phyloP scores from a whole-genome alignment of 2,888 invertebrate species.

The Myopa testacea region DNA sequence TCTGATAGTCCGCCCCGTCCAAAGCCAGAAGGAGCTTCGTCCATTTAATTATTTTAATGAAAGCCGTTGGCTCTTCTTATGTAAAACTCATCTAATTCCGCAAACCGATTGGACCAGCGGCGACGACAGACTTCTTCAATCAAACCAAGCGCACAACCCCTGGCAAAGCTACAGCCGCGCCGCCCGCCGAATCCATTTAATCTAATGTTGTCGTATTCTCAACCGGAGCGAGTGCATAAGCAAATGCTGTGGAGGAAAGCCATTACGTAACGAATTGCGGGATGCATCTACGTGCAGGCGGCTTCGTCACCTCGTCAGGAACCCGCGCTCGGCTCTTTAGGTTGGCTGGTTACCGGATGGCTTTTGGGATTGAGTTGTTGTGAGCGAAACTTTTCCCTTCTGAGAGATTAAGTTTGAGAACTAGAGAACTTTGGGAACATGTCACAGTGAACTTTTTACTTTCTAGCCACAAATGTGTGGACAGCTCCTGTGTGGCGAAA shows the following conservation, averaged over 20 bases:
- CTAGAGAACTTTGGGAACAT: conserved; percentile 25
- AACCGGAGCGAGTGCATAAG: not conserved
- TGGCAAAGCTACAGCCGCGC: not conserved
- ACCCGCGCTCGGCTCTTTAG: too few relatives aligned
- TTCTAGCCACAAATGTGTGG: conserved; percentile 25
- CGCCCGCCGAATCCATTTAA: conserved; percentile 33
- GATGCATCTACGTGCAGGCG: not conserved
- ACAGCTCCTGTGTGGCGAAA: conserved; percentile 9
- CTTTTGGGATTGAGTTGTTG: not conserved
- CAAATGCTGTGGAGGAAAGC: conserved; percentile 8
- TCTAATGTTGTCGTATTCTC: conserved; percentile 24
- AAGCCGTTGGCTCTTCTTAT: conserved; percentile 9
- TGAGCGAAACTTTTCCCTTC: not conserved
- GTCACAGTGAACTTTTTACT: conserved; percentile 27
- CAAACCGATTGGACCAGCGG: conserved; percentile 4
- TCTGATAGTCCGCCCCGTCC: too few relatives aligned
- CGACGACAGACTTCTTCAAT: not conserved
- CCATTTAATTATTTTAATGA: conserved; percentile 39
- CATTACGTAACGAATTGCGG: conserved; percentile 27
- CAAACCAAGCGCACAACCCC: not conserved
- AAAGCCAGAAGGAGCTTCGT: too few relatives aligned
- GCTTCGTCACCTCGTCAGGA: too few relatives aligned
- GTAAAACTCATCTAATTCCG: conserved; percentile 30
- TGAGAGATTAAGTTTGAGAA: conserved; percentile 33
- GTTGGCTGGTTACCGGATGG: not conserved